Percentiles rank a stretch among this genome's conserved stretches.
Evolutionary conservation across 1,140 invertebrate genomes (phyloP).

Genomic region (Brachionus calyciflorus): DNA sequence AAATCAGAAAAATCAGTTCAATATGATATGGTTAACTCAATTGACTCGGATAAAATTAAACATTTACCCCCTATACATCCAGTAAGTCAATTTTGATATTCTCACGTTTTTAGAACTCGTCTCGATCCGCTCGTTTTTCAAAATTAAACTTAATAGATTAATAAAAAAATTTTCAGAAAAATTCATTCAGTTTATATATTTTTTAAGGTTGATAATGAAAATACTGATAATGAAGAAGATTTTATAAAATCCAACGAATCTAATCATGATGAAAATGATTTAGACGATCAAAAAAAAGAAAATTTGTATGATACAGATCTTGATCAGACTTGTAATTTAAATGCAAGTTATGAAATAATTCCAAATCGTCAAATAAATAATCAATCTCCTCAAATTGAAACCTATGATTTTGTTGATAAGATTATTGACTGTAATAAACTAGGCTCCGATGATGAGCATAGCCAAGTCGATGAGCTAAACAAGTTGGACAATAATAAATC

Average conservation of each 20-base stretch:
- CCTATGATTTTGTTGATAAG: constrained; percentile 25
- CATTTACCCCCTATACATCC: not conserved
- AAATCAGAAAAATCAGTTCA: not conserved
- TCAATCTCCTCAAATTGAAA: constrained; percentile 10
- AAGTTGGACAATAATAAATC: constrained; percentile 1
- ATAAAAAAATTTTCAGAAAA: not conserved
- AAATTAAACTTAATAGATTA: too few relatives aligned
- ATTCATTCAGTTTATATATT: not conserved
- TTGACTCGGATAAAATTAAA: constrained; percentile 34
- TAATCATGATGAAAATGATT: not conserved
- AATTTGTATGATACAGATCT: constrained; percentile 38
- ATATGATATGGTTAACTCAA: not conserved
- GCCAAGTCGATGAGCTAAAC: not conserved
- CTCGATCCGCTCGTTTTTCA: too few relatives aligned
- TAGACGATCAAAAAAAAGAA: not conserved
- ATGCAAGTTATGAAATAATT: constrained; percentile 40
- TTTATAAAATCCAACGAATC: too few relatives aligned
- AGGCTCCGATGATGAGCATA: not conserved
- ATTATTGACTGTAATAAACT: constrained; percentile 40
- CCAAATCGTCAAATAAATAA: not conserved
- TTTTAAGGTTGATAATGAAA: not conserved
- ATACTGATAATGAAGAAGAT: not conserved
- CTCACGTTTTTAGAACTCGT: too few relatives aligned
- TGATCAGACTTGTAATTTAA: constrained; percentile 30
- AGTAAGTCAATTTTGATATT: not conserved